These are phyloP conservation scores for Ceramica pisi DNA, from an alignment of 2,888 invertebrate species.

Conservation along the genomic window DNA sequence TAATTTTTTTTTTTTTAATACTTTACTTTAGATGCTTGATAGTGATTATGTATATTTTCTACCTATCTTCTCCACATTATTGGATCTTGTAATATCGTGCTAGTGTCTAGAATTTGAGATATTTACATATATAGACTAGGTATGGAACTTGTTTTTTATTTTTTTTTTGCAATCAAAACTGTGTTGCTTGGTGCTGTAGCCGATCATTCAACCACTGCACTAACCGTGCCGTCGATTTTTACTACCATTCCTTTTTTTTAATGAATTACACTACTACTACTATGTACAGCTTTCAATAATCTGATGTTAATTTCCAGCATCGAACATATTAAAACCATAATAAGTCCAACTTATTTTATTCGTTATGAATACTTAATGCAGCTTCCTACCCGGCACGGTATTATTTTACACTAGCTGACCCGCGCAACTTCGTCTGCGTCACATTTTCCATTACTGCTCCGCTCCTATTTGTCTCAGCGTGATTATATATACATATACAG, in stretches of 20 bases:
- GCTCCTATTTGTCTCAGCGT: no score
- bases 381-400: conserved; percentile 1
- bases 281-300: not conserved
- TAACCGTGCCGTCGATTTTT: not conserved
- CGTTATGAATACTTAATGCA: conserved; percentile 23
- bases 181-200: not conserved
- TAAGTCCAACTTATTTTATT: not conserved
- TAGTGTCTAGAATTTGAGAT: not conserved
- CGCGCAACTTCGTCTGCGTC: no score
- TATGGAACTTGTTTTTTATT: not conserved
- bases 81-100: not conserved
- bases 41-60: not conserved
- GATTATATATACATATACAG: no score
- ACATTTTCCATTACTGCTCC: no score
- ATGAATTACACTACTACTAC: not conserved
- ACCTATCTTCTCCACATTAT: no score
- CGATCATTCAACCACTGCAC: not conserved
- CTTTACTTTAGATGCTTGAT: not conserved
- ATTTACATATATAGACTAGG: not conserved
- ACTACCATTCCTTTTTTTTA: not conserved
- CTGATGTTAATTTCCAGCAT: not conserved
- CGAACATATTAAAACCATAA: not conserved
- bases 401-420: not conserved
- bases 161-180: not conserved
- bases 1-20: no score